A percentile compares a stretch with the other conserved stretches of the same genome.
Conservation (phyloP, 2,113 vertebrate species). For the Odocoileus virginianus region DNA sequence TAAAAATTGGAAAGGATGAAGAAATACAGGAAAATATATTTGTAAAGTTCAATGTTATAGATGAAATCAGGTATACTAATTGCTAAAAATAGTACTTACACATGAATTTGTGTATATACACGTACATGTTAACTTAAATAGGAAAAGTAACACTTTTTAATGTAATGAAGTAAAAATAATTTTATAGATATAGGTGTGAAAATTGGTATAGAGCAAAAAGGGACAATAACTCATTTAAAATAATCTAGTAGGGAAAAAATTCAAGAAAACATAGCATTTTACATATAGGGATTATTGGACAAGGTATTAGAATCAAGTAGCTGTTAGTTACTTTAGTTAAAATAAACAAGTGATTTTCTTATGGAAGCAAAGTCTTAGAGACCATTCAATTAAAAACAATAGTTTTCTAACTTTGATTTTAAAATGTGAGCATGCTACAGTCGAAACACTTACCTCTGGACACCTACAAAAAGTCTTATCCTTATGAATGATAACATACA, state of each 20-base stretch:
- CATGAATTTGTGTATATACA: not conserved
- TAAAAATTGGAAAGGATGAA: not conserved
- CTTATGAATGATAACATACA: not conserved
- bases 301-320: not conserved
- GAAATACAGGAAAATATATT: not conserved
- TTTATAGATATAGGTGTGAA: not conserved
- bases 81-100: not conserved
- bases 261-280: not conserved
- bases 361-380: not conserved
- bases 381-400: not conserved
- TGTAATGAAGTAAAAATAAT: not conserved
- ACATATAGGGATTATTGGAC: not conserved
- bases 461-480: not conserved
- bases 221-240: not conserved
- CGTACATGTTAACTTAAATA: not conserved
- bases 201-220: not conserved
- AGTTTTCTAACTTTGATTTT: not conserved
- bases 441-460: not conserved
- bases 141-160: not conserved
- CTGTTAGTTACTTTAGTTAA: not conserved
- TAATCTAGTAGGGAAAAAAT: not conserved
- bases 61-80: not conserved
- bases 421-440: not conserved
- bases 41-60: not conserved
- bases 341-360: not conserved